phyloP scores from a whole-genome alignment of 1,140 invertebrate genomes.

The Drosophila melanica region DNA sequence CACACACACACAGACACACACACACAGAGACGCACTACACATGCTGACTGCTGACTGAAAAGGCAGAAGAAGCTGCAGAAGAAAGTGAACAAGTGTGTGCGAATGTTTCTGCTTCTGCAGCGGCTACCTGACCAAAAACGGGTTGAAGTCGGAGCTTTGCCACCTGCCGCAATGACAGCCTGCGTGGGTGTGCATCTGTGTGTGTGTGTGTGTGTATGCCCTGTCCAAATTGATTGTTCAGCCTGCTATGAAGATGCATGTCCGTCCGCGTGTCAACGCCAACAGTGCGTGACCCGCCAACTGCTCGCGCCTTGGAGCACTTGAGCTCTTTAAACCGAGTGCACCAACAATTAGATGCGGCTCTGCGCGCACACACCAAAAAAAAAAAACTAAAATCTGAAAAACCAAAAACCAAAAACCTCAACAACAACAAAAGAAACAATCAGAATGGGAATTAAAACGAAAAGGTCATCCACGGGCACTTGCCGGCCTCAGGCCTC shows the following conservation, averaged over 20 bases:
- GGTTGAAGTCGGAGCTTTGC: constrained; percentile 42
- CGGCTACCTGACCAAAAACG: constrained; percentile 48
- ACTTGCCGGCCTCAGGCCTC: constrained; percentile 57
- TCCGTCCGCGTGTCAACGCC: constrained; percentile 50
- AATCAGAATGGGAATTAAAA: constrained; percentile 67
- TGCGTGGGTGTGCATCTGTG: constrained; percentile 33
- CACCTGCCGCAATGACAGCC: constrained; percentile 43
- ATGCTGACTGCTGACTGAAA: no score
- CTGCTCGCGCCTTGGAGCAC: constrained; percentile 18
- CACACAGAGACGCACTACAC: not conserved
- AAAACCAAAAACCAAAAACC: constrained; percentile 29
- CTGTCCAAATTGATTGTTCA: constrained; percentile 60
- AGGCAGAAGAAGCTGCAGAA: constrained; percentile 52
- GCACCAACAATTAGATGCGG: constrained; percentile 67
- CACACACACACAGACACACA: constrained; percentile 10
- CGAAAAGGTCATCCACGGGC: constrained; percentile 73
- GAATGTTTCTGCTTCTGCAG: constrained; percentile 61
- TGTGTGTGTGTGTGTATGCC: constrained; percentile 23
- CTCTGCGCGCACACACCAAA: constrained; percentile 45
- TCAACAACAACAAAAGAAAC: constrained; percentile 33
- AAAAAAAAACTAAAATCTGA: constrained; percentile 25
- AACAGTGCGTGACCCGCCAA: constrained; percentile 48
- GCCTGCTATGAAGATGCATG: constrained; percentile 53
- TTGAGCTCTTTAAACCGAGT: constrained; percentile 51
- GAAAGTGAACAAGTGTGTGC: constrained; percentile 79